These are phyloP conservation scores for Trematomus loennbergii DNA, from an alignment of 2,113 vertebrate species.

Conservation along the genomic window DNA sequence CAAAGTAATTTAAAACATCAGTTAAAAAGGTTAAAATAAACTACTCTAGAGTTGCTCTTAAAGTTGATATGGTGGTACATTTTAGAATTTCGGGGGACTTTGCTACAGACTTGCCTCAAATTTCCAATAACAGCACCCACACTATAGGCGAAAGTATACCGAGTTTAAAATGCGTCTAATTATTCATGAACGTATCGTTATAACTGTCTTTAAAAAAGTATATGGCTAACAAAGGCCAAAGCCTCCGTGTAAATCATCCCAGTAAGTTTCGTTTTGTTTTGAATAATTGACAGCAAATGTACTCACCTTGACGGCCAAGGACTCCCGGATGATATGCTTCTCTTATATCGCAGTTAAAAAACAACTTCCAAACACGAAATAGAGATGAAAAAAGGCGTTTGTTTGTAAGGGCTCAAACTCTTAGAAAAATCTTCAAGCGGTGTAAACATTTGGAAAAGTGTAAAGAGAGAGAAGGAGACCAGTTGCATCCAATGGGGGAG, in stretches of 20 bases:
- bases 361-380: constrained; percentile 9
- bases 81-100: neutral
- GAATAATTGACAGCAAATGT: neutral
- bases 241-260: neutral
- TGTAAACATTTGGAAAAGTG: constrained; percentile 44
- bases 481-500: constrained; percentile 62
- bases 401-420: neutral
- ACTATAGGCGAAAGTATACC: neutral
- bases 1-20: neutral
- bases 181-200: neutral
- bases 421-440: constrained; percentile 12
- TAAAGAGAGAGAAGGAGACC: neutral
- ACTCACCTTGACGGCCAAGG: constrained; percentile 58
- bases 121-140: constrained; percentile 7
- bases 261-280: neutral
- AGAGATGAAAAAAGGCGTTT: neutral
- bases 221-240: neutral
- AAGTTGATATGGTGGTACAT: neutral
- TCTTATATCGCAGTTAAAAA: neutral
- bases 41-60: neutral
- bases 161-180: neutral
- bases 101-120: neutral
- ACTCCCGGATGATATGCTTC: neutral
- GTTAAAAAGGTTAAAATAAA: neutral
- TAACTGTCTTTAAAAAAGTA: neutral